Base-by-base conservation (phyloP, 2,113 vertebrate genomes). In the Phyllostomus discolor region DNA sequence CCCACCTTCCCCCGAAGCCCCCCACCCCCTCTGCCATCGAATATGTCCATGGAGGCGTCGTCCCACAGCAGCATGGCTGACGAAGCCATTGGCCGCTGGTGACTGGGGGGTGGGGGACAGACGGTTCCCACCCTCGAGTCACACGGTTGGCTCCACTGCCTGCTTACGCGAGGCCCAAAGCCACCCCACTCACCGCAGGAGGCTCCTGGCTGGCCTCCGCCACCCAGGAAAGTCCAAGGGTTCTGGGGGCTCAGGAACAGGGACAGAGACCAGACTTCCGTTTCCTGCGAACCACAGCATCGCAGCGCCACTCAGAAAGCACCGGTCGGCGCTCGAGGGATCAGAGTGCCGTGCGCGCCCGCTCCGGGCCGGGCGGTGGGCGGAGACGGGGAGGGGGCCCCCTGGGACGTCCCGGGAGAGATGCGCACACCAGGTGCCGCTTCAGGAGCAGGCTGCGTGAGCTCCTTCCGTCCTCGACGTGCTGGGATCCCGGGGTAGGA, bases 321-420 rank as follows among this genome's bases (percentile, higher is more conserved):
- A 6, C 8, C 4, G 19, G 64, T 26, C 28, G 26, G 0, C 20
- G 24, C 7, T 4, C 1, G 0, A 4, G 3, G 57, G 26, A 26
- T 24, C 24, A 1, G 10, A 3, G 26, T 62, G 59, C 59, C 17
- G 4, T 59, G 26, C 10, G 4, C 10, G 26, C 59, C 59, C 24
- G 11, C 59, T 26, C 57, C 24, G 10, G 57, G 57, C 3, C 5
- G 24, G 59, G 59, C 10, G 24, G 7, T 0, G 1, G 12, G n/a
- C 48, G 20, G 73, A 50, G 57, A 7, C 17, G 2, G 67, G 67
- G 22, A 52, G 80, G 33, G 19, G 80, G 33, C 19, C 14, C 72
- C 73, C 31, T 5, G 75, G 38, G 50, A 64, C 54, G 46, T 62
- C 20, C 52, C 1, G 7, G 33, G 38, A 69, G 78, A 79, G 69